Conservation (phyloP, 2,113 vertebrate species). For the Tragelaphus imberbis region DNA sequence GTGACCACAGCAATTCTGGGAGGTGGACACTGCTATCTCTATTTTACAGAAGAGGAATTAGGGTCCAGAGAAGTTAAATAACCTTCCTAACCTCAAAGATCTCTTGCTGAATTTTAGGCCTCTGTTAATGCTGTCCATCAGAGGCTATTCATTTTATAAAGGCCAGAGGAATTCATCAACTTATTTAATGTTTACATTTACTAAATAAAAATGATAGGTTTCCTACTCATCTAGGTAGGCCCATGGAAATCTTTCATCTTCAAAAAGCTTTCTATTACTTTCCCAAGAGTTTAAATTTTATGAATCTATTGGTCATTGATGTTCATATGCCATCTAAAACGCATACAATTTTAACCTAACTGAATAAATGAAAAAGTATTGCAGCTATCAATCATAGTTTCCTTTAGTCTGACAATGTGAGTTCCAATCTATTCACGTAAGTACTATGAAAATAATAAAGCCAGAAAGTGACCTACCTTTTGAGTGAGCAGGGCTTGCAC, state of each 20-base stretch:
- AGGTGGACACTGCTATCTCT: neutral
- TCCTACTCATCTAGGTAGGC: neutral
- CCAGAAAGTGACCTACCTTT: conserved; percentile 84
- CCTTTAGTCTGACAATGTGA: neutral
- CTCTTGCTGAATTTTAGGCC: neutral
- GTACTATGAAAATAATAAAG: conserved; percentile 7
- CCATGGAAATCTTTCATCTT: neutral
- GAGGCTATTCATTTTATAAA: neutral
- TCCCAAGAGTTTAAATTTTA: neutral
- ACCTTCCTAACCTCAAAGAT: neutral
- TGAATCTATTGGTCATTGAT: neutral
- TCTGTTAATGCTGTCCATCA: neutral
- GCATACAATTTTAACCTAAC: conserved; percentile 13
- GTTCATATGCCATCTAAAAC: neutral
- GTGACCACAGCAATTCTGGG: neutral
- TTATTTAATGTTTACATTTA: neutral
- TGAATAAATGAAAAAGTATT: conserved; percentile 31
- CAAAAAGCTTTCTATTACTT: neutral
- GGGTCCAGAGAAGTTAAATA: neutral
- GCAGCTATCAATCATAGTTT: conserved; percentile 50
- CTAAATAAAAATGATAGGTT: neutral
- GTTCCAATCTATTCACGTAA: neutral
- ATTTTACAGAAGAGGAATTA: neutral
- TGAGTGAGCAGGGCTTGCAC: conserved; percentile 95
- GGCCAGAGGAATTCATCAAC: neutral